These are phyloP conservation scores for Philotrypesis tridentata DNA, from an alignment of 1,140 invertebrate species.

Conservation along the genomic window DNA sequence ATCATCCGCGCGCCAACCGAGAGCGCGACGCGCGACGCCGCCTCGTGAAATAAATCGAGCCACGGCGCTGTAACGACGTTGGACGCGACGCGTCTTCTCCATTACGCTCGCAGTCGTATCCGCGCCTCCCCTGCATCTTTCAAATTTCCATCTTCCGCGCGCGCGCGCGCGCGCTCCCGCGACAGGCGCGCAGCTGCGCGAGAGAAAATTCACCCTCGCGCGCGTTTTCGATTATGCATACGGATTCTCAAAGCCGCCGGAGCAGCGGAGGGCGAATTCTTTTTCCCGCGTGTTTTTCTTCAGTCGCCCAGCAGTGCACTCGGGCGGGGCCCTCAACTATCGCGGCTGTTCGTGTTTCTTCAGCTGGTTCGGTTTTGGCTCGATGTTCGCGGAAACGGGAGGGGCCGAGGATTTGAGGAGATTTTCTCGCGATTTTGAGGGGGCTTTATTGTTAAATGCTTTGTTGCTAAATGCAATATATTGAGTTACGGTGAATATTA, in stretches of 20 bases:
- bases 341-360: not conserved
- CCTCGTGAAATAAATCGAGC: not conserved
- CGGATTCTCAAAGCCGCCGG: not conserved
- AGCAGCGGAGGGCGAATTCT: not conserved
- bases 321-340: not conserved
- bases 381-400: too few relatives aligned
- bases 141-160: not conserved
- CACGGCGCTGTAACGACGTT: not conserved
- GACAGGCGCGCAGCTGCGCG: not conserved
- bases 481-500: too few relatives aligned
- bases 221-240: conserved; percentile 8
- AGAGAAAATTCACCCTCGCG: not conserved
- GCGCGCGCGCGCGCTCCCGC: not conserved
- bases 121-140: not conserved
- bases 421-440: too few relatives aligned
- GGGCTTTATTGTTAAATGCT: too few relatives aligned
- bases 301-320: not conserved
- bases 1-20: not conserved
- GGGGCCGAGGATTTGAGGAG: too few relatives aligned
- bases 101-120: not conserved
- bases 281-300: not conserved
- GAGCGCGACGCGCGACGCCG: too few relatives aligned
- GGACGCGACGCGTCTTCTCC: not conserved
- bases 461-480: too few relatives aligned
- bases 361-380: not conserved